Conservation (phyloP, 2,888 invertebrate species). For the Idaea aversata region DNA sequence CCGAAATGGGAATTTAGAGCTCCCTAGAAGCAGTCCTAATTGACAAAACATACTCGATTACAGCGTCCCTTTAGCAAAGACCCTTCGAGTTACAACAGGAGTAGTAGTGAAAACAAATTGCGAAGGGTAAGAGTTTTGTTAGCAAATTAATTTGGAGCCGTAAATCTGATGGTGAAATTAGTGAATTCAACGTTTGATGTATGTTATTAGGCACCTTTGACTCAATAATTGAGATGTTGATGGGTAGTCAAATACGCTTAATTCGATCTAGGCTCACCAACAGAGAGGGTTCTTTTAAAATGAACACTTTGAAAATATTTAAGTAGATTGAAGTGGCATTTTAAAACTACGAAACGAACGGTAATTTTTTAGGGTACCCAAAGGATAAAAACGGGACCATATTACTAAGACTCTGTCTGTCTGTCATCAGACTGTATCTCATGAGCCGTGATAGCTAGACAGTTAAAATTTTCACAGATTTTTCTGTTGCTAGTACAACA, state of each 20-base stretch:
- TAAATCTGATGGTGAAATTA: constrained; percentile 18
- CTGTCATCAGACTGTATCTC: too few relatives aligned
- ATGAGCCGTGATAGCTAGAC: too few relatives aligned
- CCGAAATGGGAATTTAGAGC: constrained; percentile 68
- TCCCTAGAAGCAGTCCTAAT: constrained; percentile 61
- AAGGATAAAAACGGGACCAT: too few relatives aligned
- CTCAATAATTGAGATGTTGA: background rate
- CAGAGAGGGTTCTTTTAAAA: background rate
- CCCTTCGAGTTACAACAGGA: constrained; percentile 16
- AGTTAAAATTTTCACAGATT: too few relatives aligned
- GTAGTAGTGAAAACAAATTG: constrained; percentile 29
- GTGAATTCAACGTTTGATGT: constrained; percentile 6
- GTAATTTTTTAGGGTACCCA: too few relatives aligned
- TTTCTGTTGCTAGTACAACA: too few relatives aligned
- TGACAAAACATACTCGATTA: constrained; percentile 69
- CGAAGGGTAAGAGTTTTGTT: constrained; percentile 44
- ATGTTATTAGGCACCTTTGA: background rate
- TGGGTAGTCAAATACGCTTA: background rate
- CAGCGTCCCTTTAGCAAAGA: constrained; percentile 17
- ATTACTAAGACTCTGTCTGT: too few relatives aligned
- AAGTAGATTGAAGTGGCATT: background rate
- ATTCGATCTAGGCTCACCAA: background rate
- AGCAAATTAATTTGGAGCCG: constrained; percentile 35
- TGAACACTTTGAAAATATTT: background rate
- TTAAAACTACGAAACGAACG: too few relatives aligned